Conservation (phyloP, 2,888 invertebrate species). For the Nemotelus nigrinus region DNA sequence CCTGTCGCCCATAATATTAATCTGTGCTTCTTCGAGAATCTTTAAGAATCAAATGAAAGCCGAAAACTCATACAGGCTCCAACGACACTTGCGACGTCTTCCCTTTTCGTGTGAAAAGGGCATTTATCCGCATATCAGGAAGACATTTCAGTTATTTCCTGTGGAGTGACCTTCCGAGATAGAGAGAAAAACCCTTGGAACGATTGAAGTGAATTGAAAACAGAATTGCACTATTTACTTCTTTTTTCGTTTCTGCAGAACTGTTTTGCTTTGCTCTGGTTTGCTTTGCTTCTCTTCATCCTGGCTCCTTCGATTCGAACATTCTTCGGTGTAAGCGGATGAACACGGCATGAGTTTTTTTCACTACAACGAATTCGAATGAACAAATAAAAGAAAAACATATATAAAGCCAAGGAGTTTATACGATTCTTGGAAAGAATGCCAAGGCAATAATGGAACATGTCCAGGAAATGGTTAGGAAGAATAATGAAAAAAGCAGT, state of each 20-base stretch:
- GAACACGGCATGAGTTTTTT: constrained; percentile 37
- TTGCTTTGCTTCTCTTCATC: background rate
- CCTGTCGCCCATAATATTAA: constrained; percentile 25
- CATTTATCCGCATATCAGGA: constrained; percentile 41
- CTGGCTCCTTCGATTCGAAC: constrained; percentile 18
- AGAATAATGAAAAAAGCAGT: constrained; percentile 27
- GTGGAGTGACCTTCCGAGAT: constrained; percentile 29
- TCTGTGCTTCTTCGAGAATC: constrained; percentile 8
- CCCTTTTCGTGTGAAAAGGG: constrained; percentile 41
- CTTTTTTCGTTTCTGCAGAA: constrained; percentile 14
- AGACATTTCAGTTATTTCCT: constrained; percentile 41
- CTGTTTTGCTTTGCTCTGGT: background rate
- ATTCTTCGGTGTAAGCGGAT: constrained; percentile 35
- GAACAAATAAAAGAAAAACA: constrained; percentile 8
- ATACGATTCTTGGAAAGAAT: constrained; percentile 22
- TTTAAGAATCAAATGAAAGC: constrained; percentile 20
- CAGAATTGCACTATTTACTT: constrained; percentile 47
- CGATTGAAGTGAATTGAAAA: constrained; percentile 42
- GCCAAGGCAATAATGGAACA: constrained; percentile 36
- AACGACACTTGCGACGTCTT: background rate
- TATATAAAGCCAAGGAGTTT: constrained; percentile 26
- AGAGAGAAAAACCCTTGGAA: background rate
- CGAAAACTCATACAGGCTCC: background rate
- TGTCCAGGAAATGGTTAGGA: constrained; percentile 28
- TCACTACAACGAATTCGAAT: constrained; percentile 15